Conservation (phyloP, 1,140 invertebrate species). For the Drosophila tani region DNA sequence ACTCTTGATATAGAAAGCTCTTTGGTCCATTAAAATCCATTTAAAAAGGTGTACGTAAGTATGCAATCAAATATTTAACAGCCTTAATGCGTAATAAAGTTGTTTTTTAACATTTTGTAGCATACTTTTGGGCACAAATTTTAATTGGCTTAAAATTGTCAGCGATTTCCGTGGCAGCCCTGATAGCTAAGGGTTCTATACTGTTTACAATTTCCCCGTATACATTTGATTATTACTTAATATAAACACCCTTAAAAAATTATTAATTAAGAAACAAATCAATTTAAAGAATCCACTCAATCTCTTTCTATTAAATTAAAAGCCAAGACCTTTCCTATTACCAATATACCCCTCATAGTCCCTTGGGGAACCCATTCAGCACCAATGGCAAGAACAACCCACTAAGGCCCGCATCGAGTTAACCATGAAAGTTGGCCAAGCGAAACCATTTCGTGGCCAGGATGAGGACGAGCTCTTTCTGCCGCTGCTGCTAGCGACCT, state of each 20-base stretch:
- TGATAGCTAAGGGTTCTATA: background rate
- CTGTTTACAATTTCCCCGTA: background rate
- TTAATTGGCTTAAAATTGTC: background rate
- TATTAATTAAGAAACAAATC: background rate
- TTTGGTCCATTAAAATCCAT: too few species aligned
- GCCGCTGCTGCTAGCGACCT: slow-evolving; percentile 9
- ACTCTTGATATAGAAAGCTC: background rate
- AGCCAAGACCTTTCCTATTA: background rate
- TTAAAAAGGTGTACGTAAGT: too few species aligned
- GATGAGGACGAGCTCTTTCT: slow-evolving; percentile 29
- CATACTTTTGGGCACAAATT: background rate
- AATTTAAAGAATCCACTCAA: background rate
- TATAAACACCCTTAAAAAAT: background rate
- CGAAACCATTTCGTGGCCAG: slow-evolving; percentile 72
- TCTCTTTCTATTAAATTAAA: background rate
- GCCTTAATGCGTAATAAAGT: too few species aligned
- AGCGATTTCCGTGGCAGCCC: background rate
- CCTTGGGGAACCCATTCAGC: slow-evolving; percentile 16
- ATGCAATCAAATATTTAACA: too few species aligned
- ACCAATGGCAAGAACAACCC: slow-evolving; percentile 29
- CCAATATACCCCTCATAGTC: slow-evolving; percentile 8
- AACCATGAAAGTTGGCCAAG: slow-evolving; percentile 76
- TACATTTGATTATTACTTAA: too few species aligned
- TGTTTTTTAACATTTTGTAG: too few species aligned
- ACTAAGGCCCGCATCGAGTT: slow-evolving; percentile 33